Conservation (phyloP, 2,113 vertebrate species). For the Megaceryle torquata region DNA sequence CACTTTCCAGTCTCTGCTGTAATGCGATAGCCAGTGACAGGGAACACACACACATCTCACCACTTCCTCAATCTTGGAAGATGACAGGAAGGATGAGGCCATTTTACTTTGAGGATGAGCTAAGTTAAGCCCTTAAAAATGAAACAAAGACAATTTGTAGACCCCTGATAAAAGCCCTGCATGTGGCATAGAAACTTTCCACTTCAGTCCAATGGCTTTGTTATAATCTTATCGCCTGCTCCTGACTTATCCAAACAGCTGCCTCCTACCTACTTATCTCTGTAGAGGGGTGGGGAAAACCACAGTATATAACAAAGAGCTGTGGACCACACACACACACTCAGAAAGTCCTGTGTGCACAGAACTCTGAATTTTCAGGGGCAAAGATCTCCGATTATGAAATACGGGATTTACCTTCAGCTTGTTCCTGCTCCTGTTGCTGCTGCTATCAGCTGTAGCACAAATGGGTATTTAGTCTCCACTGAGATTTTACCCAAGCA, state of each 20-base stretch:
- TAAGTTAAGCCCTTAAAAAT: slow-evolving; percentile 22
- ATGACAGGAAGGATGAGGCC: slow-evolving; percentile 23
- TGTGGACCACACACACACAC: neutral
- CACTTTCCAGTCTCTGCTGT: neutral
- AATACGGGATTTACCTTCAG: neutral
- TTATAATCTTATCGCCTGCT: slow-evolving; percentile 3
- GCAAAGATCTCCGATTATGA: neutral
- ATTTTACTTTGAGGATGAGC: slow-evolving; percentile 43
- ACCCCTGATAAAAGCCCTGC: neutral
- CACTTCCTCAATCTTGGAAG: slow-evolving; percentile 26
- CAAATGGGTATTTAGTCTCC: neutral
- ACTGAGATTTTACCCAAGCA: neutral
- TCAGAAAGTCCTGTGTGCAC: neutral
- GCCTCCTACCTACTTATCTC: slow-evolving; percentile 20
- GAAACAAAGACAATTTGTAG: slow-evolving; percentile 32
- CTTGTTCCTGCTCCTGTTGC: neutral
- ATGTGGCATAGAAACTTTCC: neutral
- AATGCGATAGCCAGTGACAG: neutral
- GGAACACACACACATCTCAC: neutral
- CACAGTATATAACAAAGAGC: neutral
- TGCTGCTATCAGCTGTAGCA: neutral
- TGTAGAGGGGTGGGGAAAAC: slow-evolving; percentile 4
- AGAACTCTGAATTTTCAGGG: neutral
- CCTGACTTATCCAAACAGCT: slow-evolving; percentile 21
- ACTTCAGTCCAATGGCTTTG: neutral